Conservation (phyloP, 2,888 invertebrate species). For the Leistus spinibarbis region DNA sequence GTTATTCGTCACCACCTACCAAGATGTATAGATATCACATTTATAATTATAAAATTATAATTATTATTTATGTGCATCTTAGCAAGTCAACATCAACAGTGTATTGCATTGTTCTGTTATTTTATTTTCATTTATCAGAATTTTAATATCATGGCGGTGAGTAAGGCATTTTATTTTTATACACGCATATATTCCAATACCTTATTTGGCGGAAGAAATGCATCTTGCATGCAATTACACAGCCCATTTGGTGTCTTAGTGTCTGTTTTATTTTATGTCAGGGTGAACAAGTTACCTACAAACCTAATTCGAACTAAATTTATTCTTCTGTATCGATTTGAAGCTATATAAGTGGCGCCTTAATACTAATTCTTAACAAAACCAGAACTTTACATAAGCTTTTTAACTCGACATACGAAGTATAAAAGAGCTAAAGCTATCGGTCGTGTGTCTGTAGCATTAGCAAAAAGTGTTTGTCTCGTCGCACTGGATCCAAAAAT, state of each 20-base stretch:
- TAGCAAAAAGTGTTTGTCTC: too few relatives aligned
- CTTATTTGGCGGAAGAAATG: background rate
- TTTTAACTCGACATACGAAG: too few relatives aligned
- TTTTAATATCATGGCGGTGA: background rate
- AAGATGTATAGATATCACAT: too few relatives aligned
- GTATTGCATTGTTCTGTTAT: background rate
- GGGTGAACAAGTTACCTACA: background rate
- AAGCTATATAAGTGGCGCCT: background rate
- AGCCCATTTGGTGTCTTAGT: background rate
- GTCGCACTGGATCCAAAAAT: too few relatives aligned
- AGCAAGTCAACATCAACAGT: too few relatives aligned
- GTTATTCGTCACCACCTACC: too few relatives aligned
- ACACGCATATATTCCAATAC: background rate
- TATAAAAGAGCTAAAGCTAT: too few relatives aligned
- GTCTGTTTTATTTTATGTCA: background rate
- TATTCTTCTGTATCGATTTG: background rate
- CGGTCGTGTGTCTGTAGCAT: too few relatives aligned
- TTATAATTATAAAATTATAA: too few relatives aligned
- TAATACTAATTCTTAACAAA: too few relatives aligned
- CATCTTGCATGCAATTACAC: background rate
- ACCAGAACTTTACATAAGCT: too few relatives aligned
- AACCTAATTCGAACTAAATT: background rate
- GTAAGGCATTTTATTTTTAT: background rate
- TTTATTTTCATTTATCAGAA: background rate
- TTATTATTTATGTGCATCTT: too few relatives aligned